Percentiles rank a stretch among this genome's conserved stretches.
Conservation (phyloP, 2,797 vertebrate genomes). For the Anguilla pacifica region DNA sequence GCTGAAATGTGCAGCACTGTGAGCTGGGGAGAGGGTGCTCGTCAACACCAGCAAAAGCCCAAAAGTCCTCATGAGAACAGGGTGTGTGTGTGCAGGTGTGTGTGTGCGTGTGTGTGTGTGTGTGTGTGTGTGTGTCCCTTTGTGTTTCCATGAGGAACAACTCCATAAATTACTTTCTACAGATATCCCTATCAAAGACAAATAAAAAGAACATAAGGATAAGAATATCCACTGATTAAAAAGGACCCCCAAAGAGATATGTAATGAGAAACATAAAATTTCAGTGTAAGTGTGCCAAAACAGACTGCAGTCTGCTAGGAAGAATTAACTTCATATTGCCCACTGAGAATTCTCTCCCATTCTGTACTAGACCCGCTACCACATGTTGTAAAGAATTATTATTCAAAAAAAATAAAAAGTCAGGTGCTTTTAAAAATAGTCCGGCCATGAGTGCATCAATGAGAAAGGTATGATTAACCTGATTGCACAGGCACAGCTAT, state of each 20-base stretch:
- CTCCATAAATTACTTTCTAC: background rate
- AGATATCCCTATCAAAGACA: background rate
- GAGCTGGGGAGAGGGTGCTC: background rate
- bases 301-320: background rate
- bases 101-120: slow-evolving; percentile 28
- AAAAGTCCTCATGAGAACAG: background rate
- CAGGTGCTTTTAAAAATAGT: background rate
- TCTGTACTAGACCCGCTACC: background rate
- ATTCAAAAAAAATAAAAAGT: background rate
- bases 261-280: background rate
- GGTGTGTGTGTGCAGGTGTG: background rate
- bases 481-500: background rate
- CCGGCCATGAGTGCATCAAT: background rate
- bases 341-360: background rate
- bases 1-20: background rate
- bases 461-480: background rate
- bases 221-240: background rate
- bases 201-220: background rate
- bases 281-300: background rate
- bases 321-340: background rate
- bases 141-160: background rate
- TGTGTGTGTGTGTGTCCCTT: slow-evolving; percentile 28
- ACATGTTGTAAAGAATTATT: background rate
- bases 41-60: background rate
- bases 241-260: background rate